Evolutionary conservation across 2,888 invertebrate genomes (phyloP).

Genomic region (Sycophila texana): DNA sequence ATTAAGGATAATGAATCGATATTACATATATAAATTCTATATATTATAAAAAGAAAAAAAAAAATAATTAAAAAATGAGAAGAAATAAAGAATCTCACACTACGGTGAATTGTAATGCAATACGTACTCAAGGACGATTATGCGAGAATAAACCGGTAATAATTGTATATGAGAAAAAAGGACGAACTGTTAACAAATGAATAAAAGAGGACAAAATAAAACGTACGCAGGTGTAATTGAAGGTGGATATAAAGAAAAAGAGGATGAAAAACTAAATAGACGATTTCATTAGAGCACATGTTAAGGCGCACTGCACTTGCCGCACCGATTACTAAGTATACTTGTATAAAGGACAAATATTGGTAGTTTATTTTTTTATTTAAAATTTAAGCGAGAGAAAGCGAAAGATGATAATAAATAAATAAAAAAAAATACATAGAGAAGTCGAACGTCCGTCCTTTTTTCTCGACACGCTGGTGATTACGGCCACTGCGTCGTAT

Average conservation of each 20-base stretch:
- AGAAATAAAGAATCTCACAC: slow-evolving; percentile 46
- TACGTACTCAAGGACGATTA: slow-evolving; percentile 67
- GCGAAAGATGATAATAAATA: slow-evolving; percentile 3
- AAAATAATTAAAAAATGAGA: not conserved
- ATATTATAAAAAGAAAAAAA: slow-evolving; percentile 58
- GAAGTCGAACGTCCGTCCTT: slow-evolving; percentile 54
- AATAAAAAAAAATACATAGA: slow-evolving; percentile 42
- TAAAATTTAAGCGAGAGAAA: slow-evolving; percentile 32
- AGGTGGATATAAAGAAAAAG: slow-evolving; percentile 7
- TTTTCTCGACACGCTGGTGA: slow-evolving; percentile 50
- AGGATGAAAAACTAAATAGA: slow-evolving; percentile 42
- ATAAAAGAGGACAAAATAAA: not conserved
- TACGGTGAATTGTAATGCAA: slow-evolving; percentile 66
- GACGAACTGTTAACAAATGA: slow-evolving; percentile 29
- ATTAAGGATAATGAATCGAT: slow-evolving; percentile 42
- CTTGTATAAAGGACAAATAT: slow-evolving; percentile 28
- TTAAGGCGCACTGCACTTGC: slow-evolving; percentile 26
- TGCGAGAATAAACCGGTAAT: slow-evolving; percentile 47
- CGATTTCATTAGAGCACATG: slow-evolving; percentile 41
- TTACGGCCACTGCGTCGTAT: slow-evolving; percentile 59
- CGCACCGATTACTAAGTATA: slow-evolving; percentile 24
- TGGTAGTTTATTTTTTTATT: slow-evolving; percentile 52
- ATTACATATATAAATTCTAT: slow-evolving; percentile 60
- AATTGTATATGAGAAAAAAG: slow-evolving; percentile 56
- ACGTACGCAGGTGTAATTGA: slow-evolving; percentile 12